A percentile compares a stretch with the other conserved stretches of the same genome.
Conservation (phyloP, 2,888 invertebrate genomes). For the Sphaerophoria taeniata region DNA sequence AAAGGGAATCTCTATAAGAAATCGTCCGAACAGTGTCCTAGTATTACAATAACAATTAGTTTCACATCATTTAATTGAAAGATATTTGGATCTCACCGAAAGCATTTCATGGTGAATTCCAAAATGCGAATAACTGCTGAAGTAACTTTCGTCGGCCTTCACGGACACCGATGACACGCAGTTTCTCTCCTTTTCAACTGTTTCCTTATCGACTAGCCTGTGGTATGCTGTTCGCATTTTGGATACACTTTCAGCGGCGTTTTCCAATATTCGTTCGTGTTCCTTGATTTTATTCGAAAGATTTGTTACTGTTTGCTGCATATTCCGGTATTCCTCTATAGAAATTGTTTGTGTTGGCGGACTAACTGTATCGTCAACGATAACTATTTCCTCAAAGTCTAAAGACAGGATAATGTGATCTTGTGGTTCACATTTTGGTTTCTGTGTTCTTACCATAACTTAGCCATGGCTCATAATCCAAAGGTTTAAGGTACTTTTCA, state of each 20-base stretch:
- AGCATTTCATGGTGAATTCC: constrained; percentile 98
- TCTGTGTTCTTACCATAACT: constrained; percentile 89
- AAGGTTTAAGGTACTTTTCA: constrained; percentile 91
- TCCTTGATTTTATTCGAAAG: constrained; percentile 84
- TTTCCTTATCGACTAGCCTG: constrained; percentile 77
- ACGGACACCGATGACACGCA: constrained; percentile 79
- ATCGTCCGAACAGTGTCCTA: constrained; percentile 93
- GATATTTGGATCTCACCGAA: constrained; percentile 87
- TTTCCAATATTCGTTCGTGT: constrained; percentile 85
- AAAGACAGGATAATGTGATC: neutral
- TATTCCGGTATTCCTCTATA: constrained; percentile 56
- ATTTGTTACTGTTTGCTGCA: constrained; percentile 50
- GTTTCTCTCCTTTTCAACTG: constrained; percentile 22
- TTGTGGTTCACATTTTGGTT: constrained; percentile 82
- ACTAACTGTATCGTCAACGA: constrained; percentile 14
- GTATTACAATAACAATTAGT: constrained; percentile 73
- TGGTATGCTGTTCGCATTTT: constrained; percentile 79
- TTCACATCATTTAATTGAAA: too few relatives aligned
- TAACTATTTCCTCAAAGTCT: constrained; percentile 61
- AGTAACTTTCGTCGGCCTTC: constrained; percentile 89
- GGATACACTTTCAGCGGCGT: constrained; percentile 83
- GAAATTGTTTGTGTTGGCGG: constrained; percentile 23
- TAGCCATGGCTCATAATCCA: constrained; percentile 90
- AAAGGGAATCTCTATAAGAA: constrained; percentile 92
- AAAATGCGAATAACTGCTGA: constrained; percentile 94